Base-by-base conservation (phyloP, 2,888 invertebrate genomes). In the Oligia latruncula region DNA sequence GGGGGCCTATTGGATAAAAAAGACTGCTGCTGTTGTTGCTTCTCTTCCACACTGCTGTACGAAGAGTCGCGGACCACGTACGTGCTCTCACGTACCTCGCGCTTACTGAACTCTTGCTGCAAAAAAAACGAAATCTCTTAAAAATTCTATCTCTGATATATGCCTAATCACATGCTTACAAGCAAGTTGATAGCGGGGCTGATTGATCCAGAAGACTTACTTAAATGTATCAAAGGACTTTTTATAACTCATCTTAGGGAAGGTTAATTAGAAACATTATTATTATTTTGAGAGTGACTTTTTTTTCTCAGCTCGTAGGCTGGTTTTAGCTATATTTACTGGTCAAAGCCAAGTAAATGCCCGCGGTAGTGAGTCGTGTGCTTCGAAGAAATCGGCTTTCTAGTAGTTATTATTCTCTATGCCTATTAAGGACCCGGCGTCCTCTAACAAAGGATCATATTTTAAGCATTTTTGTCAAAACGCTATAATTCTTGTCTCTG, bases 1-100 rank as follows among this genome's bases (percentile, higher is more conserved):
- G 97, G 97, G 96, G 97, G 97, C 97, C 96, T 97, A 97, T 96
- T 97, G 96, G 97, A 97, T 97, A 97, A 97, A 97, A 97, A 97
- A 97, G 97, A 96, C 97, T 95, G 97, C 93, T 95, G 94, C 81
- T 94, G 92, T 91, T 95, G 94, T 80, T 94, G 92, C 87, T 95
- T 95, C 92, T 96, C 96, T 89, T 97, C 97, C 84, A 95, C 95
- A 79, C 96, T 95, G 92, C 95, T 96, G 92, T 95, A 96, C 46
- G 97, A 96, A 49, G 96, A 96, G 93, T 96, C 96, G 23, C 96
- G 95, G 64, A 96, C 95, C 86, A 97, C 95, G 92, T 96, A 96
- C 58, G 96, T 95, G 85, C 96, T 96, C 91, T 97, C 96, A 29
- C 92, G 95, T 49, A 97, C 94, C 86, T 96, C 96, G 46, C 96